These are phyloP conservation scores for Butorides virescens DNA, from an alignment of 2,113 vertebrate genomes.

Conservation along the genomic window DNA sequence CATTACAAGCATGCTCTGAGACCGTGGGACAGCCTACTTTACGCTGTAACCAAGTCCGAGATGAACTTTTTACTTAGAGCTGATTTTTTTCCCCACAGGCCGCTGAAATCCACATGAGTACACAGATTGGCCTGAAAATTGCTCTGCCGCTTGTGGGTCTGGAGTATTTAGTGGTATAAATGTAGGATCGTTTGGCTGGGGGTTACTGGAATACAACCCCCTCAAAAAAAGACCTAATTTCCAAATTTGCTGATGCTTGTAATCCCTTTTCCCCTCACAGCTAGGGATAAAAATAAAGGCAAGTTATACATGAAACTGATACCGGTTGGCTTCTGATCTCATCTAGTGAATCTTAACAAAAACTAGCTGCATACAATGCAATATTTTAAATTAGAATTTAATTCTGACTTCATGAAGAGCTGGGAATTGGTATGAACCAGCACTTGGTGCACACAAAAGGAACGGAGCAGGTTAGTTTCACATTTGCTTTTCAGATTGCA, in stretches of 20 bases:
- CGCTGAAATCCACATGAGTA: background rate
- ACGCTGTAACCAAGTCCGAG: background rate
- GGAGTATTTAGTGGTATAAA: conserved; percentile 9
- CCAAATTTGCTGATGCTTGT: background rate
- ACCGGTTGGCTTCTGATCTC: background rate
- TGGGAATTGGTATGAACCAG: background rate
- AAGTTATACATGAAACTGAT: background rate
- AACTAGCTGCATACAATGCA: background rate
- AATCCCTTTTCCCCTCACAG: background rate
- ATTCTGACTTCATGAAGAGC: background rate
- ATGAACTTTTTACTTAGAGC: background rate
- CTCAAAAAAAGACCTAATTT: background rate
- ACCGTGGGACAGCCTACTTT: background rate
- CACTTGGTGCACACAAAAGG: background rate
- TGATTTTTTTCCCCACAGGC: background rate
- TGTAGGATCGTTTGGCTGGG: background rate
- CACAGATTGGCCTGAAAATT: conserved; percentile 23
- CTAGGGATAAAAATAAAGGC: conserved; percentile 4
- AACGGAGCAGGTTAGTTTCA: background rate
- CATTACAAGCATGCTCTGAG: background rate
- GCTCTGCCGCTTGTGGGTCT: background rate
- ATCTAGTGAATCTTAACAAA: background rate
- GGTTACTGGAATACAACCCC: conserved; percentile 1
- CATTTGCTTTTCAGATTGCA: background rate
- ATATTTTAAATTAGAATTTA: background rate